Evolutionary conservation across 2,113 vertebrate genomes (phyloP).

Genomic region (Cynoglossus semilaevis): DNA sequence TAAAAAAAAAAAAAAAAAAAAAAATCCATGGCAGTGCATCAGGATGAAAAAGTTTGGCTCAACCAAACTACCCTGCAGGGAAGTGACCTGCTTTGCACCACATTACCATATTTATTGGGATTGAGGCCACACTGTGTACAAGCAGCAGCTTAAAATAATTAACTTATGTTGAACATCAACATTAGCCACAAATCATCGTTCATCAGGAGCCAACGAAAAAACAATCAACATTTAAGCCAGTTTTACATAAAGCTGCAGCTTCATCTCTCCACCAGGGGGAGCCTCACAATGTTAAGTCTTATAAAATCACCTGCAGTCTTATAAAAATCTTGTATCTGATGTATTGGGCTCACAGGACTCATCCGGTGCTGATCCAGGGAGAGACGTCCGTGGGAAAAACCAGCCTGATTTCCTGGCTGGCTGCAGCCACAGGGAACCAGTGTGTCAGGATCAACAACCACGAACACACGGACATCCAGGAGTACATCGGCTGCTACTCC

Average conservation of each 20-base stretch:
- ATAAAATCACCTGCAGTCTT: background rate
- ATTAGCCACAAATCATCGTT: no score
- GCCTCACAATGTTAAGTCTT: no score
- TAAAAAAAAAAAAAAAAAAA: no score
- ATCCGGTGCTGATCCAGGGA: slow-evolving; percentile 93
- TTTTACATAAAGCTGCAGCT: no score
- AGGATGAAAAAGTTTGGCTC: slow-evolving; percentile 8
- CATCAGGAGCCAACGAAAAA: no score
- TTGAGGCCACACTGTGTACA: no score
- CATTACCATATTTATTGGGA: background rate
- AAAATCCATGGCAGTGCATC: background rate
- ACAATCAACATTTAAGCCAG: no score
- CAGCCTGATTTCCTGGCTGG: slow-evolving; percentile 91
- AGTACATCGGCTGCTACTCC: slow-evolving; percentile 96
- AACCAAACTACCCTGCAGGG: slow-evolving; percentile 12
- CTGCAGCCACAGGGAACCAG: slow-evolving; percentile 89
- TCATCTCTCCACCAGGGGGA: no score
- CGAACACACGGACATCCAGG: slow-evolving; percentile 97
- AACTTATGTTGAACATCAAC: no score
- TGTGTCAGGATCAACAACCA: slow-evolving; percentile 98
- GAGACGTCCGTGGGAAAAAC: slow-evolving; percentile 98
- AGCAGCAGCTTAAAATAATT: no score
- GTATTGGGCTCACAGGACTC: slow-evolving; percentile 74
- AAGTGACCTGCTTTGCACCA: slow-evolving; percentile 4
- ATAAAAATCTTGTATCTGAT: background rate